These are phyloP conservation scores for Lacerta viridis DNA, from an alignment of 2,797 vertebrate genomes.

Conservation along the genomic window DNA sequence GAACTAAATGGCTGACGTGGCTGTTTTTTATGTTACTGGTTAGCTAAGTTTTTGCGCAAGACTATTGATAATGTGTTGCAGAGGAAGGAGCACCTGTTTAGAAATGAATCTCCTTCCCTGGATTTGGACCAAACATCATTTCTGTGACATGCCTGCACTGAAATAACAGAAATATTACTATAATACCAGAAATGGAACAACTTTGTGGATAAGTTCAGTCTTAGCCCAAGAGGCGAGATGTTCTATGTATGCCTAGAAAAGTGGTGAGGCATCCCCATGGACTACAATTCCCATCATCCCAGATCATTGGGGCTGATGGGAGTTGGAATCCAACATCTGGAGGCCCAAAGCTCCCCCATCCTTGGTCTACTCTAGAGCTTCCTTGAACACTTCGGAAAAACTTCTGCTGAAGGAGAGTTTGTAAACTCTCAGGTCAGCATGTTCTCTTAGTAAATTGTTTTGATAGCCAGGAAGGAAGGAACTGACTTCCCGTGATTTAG, in stretches of 20 bases:
- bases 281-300: no score
- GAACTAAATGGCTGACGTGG: not conserved
- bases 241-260: not conserved
- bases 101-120: not conserved
- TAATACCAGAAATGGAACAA: not conserved
- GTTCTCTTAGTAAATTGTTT: not conserved
- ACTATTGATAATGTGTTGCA: not conserved
- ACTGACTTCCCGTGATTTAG: not conserved
- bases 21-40: not conserved
- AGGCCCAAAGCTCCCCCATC: no score
- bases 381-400: not conserved
- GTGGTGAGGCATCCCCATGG: no score
- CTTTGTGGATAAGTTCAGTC: not conserved
- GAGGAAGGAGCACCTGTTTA: not conserved
- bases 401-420: not conserved
- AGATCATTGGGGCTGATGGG: no score
- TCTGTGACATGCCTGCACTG: not conserved
- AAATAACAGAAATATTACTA: not conserved
- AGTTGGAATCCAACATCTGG: no score
- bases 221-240: not conserved
- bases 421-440: not conserved
- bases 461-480: not conserved
- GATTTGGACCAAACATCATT: not conserved
- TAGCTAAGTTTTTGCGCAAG: not conserved
- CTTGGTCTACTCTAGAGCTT: not conserved